Conservation (phyloP, 2,113 vertebrate species). For the Tachycineta bicolor region DNA sequence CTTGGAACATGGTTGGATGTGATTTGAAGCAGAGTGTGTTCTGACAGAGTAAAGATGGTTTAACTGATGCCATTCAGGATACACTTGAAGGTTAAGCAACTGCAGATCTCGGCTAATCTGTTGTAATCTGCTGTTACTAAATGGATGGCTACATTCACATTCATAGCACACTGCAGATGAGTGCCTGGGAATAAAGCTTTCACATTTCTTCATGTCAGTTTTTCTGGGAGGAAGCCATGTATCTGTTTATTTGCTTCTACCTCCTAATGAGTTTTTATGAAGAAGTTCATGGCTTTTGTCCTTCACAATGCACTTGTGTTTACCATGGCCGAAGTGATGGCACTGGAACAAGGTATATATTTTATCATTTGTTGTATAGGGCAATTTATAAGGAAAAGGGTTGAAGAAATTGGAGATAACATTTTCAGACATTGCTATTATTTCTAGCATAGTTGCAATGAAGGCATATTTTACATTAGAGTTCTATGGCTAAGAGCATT, state of each 20-base stretch:
- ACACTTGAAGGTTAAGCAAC: conserved; percentile 82
- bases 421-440: background rate
- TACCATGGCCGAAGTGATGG: conserved; percentile 84
- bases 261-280: conserved; percentile 76
- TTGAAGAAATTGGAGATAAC: background rate
- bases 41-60: conserved; percentile 8
- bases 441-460: background rate
- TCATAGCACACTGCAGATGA: background rate
- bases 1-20: background rate
- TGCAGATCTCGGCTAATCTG: conserved; percentile 80
- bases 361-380: background rate
- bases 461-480: background rate
- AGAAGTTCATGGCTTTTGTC: conserved; percentile 80
- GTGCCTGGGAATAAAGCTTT: conserved; percentile 49
- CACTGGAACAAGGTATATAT: conserved; percentile 83
- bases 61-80: conserved; percentile 62
- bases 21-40: background rate
- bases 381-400: background rate
- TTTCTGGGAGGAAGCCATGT: conserved; percentile 76
- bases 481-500: background rate
- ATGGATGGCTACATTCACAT: conserved; percentile 54
- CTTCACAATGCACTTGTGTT: conserved; percentile 91
- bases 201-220: background rate
- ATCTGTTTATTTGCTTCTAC: conserved; percentile 73
- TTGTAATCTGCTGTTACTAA: conserved; percentile 79